A percentile compares a stretch with the other conserved stretches of the same genome.
Conservation (phyloP, 2,113 vertebrate species). For the Donacobius atricapilla region DNA sequence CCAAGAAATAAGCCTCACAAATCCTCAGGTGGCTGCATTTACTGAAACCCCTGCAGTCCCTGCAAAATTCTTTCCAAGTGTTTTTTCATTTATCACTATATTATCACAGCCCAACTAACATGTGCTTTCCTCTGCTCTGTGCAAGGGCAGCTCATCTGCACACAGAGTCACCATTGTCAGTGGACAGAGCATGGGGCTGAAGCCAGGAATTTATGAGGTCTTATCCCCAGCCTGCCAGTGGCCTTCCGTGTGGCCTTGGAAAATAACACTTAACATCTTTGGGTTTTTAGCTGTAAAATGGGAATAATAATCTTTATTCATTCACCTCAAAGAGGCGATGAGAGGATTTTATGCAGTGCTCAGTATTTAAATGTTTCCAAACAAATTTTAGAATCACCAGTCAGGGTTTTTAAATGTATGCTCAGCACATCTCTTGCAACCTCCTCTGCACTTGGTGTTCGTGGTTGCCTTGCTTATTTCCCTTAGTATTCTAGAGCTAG, state of each 20-base stretch:
- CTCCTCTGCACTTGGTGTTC: constrained; percentile 11
- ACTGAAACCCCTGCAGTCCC: not conserved
- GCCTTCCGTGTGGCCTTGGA: constrained; percentile 13
- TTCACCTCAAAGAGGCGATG: constrained; percentile 50
- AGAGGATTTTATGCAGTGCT: constrained; percentile 50
- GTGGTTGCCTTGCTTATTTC: constrained; percentile 13
- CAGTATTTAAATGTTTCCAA: constrained; percentile 53
- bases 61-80: not conserved
- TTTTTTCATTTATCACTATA: not conserved
- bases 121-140: not conserved
- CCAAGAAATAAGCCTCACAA: not conserved
- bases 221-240: not conserved
- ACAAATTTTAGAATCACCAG: constrained; percentile 31
- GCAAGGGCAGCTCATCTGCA: constrained; percentile 3
- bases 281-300: constrained; percentile 28
- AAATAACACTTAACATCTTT: constrained; percentile 4
- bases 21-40: not conserved
- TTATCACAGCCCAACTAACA: not conserved
- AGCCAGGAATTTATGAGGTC: constrained; percentile 54
- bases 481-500: not conserved
- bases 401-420: constrained; percentile 3
- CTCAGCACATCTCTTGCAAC: constrained; percentile 39
- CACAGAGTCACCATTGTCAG: constrained; percentile 45
- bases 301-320: constrained; percentile 57
- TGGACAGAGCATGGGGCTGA: not conserved